phyloP scores from a whole-genome alignment of 2,888 invertebrate genomes.

The Caenorhabditis uteleia region DNA sequence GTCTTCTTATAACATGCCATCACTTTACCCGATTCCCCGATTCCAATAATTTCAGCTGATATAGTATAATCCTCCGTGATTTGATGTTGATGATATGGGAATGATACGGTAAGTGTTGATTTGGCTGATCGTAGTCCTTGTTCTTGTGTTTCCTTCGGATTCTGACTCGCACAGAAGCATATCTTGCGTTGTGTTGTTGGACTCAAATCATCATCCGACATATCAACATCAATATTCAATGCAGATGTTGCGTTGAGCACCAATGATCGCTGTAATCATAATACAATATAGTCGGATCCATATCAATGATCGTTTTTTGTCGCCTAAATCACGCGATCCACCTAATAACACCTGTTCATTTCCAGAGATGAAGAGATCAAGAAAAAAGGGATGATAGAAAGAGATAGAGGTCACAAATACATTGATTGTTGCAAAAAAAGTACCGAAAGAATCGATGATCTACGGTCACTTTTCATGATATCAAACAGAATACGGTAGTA shows the following conservation, averaged over 20 bases:
- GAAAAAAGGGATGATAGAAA: too few relatives aligned
- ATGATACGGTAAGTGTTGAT: slow-evolving; percentile 38
- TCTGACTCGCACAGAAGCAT: slow-evolving; percentile 59
- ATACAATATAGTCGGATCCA: too few relatives aligned
- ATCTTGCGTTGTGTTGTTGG: slow-evolving; percentile 49
- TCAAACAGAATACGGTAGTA: too few relatives aligned
- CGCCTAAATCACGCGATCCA: too few relatives aligned
- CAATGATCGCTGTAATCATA: slow-evolving; percentile 58
- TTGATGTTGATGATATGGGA: slow-evolving; percentile 59
- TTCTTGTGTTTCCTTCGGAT: slow-evolving; percentile 55
- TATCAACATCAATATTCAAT: slow-evolving; percentile 52
- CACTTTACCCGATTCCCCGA: slow-evolving; percentile 98
- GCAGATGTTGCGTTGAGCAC: slow-evolving; percentile 58
- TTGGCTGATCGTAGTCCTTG: slow-evolving; percentile 45
- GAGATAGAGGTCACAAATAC: too few relatives aligned
- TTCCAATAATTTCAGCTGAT: slow-evolving; percentile 79
- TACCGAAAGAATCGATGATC: too few relatives aligned
- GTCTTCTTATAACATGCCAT: slow-evolving; percentile 86
- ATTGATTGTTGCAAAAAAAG: too few relatives aligned
- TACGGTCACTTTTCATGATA: too few relatives aligned
- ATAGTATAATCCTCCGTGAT: slow-evolving; percentile 69
- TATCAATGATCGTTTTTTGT: too few relatives aligned
- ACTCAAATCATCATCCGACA: slow-evolving; percentile 53
- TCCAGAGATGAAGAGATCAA: too few relatives aligned
- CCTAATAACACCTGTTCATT: too few relatives aligned